Conservation (phyloP, 2,113 vertebrate species). For the Spermophilus dauricus region DNA sequence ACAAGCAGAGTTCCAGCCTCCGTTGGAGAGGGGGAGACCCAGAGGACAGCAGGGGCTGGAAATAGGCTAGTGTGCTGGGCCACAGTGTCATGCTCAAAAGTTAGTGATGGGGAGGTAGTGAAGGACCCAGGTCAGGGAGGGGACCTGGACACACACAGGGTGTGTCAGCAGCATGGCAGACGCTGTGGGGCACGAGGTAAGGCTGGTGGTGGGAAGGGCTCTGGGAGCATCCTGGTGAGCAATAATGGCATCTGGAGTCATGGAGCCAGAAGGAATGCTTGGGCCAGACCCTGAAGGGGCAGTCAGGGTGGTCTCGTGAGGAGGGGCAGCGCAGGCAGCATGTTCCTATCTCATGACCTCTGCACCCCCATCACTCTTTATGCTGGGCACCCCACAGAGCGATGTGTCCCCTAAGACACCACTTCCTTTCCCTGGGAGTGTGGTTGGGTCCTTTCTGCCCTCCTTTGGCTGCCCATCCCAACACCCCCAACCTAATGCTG, state of each 20-base stretch:
- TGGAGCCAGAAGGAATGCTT: neutral
- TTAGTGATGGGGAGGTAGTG: neutral
- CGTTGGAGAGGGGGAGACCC: rapidly evolving
- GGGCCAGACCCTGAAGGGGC: neutral
- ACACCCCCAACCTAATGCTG: neutral
- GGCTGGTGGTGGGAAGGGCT: neutral
- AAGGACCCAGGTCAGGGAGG: neutral
- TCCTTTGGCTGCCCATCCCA: neutral
- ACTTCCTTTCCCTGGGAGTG: neutral
- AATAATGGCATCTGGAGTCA: no score
- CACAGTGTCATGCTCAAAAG: neutral
- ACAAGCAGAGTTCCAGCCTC: neutral
- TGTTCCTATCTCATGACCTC: neutral
- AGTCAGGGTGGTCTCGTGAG: neutral
- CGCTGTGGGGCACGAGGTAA: rapidly evolving
- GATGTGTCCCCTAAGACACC: neutral
- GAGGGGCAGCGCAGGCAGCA: neutral
- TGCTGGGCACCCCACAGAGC: neutral
- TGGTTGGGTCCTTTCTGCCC: neutral
- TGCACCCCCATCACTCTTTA: neutral
- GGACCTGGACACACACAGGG: neutral
- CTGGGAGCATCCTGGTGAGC: neutral
- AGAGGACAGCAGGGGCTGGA: neutral
- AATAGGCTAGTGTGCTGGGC: no score
- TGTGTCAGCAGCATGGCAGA: neutral